Evolutionary conservation across 2,888 invertebrate species (phyloP), one percentile per base, ranked within the genome.

Genomic region (Phalera bucephala): DNA sequence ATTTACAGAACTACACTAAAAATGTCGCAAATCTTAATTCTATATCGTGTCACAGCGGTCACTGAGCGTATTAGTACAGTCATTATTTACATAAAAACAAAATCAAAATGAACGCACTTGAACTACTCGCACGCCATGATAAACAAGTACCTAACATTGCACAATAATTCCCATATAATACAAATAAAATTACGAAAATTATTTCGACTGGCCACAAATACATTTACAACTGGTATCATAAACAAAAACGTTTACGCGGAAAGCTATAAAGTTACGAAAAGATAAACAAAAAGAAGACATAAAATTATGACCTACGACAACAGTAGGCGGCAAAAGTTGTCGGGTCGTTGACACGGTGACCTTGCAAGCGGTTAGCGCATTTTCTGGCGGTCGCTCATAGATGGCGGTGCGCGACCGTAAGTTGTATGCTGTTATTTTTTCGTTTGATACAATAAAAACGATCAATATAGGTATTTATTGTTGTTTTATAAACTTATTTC

Each of bases 271-370:
- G 80, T 87, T 84, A 71, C 83, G 85, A 85, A 88, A 89, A 87
- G 86, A 88, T 88, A 89, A 88, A 89, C 88, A 87, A 87, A 88
- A 89, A 87, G 88, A 86, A 87, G 84, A 84, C 86, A 88, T 89
- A 87, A 89, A 89, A 88, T 89, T 86, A 88, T 88, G 88, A 89
- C 88, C 88, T 89, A 89, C 88, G 87, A 84, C 88, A 89, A 89
- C 88, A 82, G 80, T 81, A 82, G 80, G 83, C 86, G 85, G 88
- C 85, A 86, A 88, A 88, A 89, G 88, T 89, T 87, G 86, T 70
- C 72, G 79, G 88, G 87, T 87, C 88, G 73, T 85, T 83, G 88
- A 80, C 87, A 80, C 78, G 72, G 80, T 88, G 87, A 87, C 87
- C 87, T 88, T 88, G 88, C 72, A 50, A 65, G 60, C 66, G 64